Percentiles rank a stretch among this genome's conserved stretches.
Conservation (phyloP, 2,113 vertebrate genomes). For the Labeo rohita region DNA sequence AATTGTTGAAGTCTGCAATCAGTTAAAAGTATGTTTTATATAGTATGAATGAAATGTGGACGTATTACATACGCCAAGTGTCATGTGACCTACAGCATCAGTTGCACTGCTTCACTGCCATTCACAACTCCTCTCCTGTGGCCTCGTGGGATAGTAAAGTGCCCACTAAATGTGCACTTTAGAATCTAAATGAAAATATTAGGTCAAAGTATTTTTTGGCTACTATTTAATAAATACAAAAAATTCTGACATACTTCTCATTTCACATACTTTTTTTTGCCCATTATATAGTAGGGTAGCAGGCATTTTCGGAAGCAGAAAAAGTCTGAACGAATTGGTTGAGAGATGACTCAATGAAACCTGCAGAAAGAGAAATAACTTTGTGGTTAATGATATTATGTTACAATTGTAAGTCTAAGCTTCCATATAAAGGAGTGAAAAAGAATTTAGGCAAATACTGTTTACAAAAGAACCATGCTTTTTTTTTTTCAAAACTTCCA, state of each 20-base stretch:
- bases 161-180: too few relatives aligned
- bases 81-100: background rate
- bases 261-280: background rate
- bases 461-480: background rate
- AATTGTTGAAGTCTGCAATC: background rate
- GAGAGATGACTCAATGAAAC: background rate
- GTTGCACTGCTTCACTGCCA: background rate
- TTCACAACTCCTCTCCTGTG: background rate
- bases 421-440: background rate
- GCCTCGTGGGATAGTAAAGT: too few relatives aligned
- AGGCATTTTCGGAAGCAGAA: background rate
- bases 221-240: background rate
- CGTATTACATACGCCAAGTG: background rate
- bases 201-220: background rate
- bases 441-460: background rate
- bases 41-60: background rate
- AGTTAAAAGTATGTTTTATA: background rate
- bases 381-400: background rate
- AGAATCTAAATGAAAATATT: background rate
- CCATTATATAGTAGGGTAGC: background rate
- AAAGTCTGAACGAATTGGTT: background rate
- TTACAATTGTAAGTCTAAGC: background rate
- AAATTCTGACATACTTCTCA: background rate
- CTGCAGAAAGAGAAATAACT: too few relatives aligned
- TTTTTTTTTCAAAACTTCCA: background rate